These are phyloP conservation scores for Galendromus occidentalis DNA, from an alignment of 1,140 invertebrate species.

Conservation along the genomic window DNA sequence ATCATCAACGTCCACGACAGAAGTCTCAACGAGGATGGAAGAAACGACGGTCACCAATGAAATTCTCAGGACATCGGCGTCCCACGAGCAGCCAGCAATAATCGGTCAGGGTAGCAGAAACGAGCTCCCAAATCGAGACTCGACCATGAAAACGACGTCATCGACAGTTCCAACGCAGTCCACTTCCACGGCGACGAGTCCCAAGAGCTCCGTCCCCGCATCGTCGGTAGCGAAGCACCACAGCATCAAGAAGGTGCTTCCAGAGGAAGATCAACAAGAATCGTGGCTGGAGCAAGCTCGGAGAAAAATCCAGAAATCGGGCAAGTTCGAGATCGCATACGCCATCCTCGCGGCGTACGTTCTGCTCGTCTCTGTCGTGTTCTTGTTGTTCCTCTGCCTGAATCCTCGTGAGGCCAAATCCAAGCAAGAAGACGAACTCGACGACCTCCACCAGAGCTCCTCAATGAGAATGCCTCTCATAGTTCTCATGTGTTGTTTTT, in stretches of 20 bases:
- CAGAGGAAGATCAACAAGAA: slow-evolving; percentile 1
- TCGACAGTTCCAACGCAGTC: slow-evolving; percentile 6
- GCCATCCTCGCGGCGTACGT: slow-evolving; percentile 29
- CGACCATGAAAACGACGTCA: slow-evolving; percentile 7
- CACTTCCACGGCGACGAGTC: not conserved
- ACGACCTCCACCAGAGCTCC: slow-evolving; percentile 12
- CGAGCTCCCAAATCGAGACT: not conserved
- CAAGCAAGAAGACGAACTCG: slow-evolving; percentile 20
- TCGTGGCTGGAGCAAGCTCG: not conserved
- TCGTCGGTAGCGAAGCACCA: not conserved
- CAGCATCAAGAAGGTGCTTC: slow-evolving; percentile 6
- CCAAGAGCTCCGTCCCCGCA: not conserved
- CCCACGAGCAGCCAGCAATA: too few relatives aligned
- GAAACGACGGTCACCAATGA: too few relatives aligned
- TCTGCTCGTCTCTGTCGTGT: slow-evolving; percentile 27
- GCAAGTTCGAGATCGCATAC: slow-evolving; percentile 26
- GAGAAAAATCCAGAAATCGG: slow-evolving; percentile 9
- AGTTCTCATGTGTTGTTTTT: slow-evolving; percentile 29
- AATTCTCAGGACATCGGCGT: too few relatives aligned
- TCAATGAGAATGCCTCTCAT: slow-evolving; percentile 24
- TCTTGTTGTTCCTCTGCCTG: slow-evolving; percentile 28
- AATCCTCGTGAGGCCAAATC: slow-evolving; percentile 24
- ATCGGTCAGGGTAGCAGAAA: too few relatives aligned
- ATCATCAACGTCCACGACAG: too few relatives aligned
- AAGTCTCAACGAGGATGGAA: too few relatives aligned